Evolutionary conservation across 2,113 vertebrate genomes (phyloP).

Genomic region (pig (Sus scrofa)): T2T-Sscrofa CM000824.6:40443501-40444000

Average conservation of each 20-base stretch:
- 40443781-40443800: conserved; percentile 89
- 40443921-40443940: background rate
- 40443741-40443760: conserved; percentile 85
- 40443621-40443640: conserved; percentile 85
- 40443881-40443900: conserved; percentile 58
- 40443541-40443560: conserved; percentile 63
- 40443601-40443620: conserved; percentile 83
- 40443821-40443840: conserved; percentile 79
- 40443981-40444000: background rate
- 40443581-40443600: conserved; percentile 76
- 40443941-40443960: background rate
- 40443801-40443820: conserved; percentile 82
- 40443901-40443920: conserved; percentile 9
- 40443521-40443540: conserved; percentile 4
- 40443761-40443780: conserved; percentile 88
- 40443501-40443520: conserved; percentile 93
- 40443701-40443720: conserved; percentile 87
- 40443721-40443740: conserved; percentile 89
- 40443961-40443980: background rate
- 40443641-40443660: conserved; percentile 90
- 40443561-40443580: conserved; percentile 64
- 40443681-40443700: conserved; percentile 91
- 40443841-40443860: conserved; percentile 78
- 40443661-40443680: conserved; percentile 92
- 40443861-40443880: conserved; percentile 61